Evolutionary conservation across 2,113 vertebrate genomes (phyloP), one percentile per base, ranked within the genome.

Genomic region (Perognathus longimembris): DNA sequence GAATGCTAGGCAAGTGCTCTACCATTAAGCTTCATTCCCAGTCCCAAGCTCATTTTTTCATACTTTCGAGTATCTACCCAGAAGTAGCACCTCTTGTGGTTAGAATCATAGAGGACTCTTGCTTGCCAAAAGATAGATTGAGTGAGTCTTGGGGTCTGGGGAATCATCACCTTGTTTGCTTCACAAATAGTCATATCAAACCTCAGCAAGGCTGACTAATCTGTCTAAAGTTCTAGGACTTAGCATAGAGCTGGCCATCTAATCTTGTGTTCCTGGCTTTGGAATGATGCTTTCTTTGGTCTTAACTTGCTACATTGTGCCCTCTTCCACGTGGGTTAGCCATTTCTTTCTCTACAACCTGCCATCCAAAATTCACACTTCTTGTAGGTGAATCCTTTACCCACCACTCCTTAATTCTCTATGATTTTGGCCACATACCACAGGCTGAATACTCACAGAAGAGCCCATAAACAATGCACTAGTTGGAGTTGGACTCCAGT

Each of bases 121-220:
- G 21, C 36, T 26, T 8, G 12, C 70, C 59, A 17, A 75, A 40
- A 45, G 12, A 9, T 18, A 63, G 11, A 32, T 4, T 30, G 7
- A 69, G 34, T 73, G 30, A 82, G 26, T 34, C 17, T 6, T 69
- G 20, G 2, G 50, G 22, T 67, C 26, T 88, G 20, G 28, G 14
- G 81, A 64, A 18, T 89, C 18, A 12, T 21, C 12, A 59, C 2
- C 17, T 20, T 50, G 18, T 32, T 64, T 86, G 17, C 42, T 91
- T 93, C 36, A 89, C 34, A 77, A 42, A 74, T 89, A 67, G 63
- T 42, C 74, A 32, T 10, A 86, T 18, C n/a, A 76, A 87, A 73
- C 9, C 24, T 4, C 36, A 76, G 34, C 0, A 59, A 85, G 38
- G 45, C 3, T 78, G 69, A 70, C 12, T 9, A 1, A 63, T 45